Base-by-base conservation (phyloP, 1,140 invertebrate genomes). In the Listronotus oregonensis region DNA sequence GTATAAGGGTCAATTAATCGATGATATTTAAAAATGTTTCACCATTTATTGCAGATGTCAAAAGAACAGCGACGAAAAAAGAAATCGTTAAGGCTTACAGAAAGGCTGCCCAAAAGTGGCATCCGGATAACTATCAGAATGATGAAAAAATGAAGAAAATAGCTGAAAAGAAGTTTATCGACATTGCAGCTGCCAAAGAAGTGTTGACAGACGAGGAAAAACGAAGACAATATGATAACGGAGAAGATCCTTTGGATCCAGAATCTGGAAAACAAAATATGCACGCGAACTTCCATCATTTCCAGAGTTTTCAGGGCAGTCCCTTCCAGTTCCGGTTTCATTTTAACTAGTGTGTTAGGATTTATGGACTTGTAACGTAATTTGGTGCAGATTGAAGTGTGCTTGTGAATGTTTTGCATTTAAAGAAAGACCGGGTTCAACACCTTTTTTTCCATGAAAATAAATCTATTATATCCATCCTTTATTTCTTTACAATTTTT, bases 141-240 rank as follows among this genome's bases (percentile, higher is more conserved):
- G 91, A 95, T 54, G 92, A 95, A 71, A 87, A 89, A 69, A 79
- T 79, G 77, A 99, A 99, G 81, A 95, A 97, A 77, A 83, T 89
- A 32, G 97, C 98, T 0, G 93, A 99, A 79, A 97, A 97, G 78
- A 98, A 93, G 80, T 99, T 99, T 75, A 98, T 99, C 66, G 97
- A 99, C 78, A 96, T 99, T 74, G 97, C 97, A 11, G 94, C 96
- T 43, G 98, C 98, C 15, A 99, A 99, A 82, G 98, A 99, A 84
- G 97, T 96, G 32, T 82, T 91, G 2, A 90, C 90, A 15, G 89
- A 90, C 82, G 83, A 89, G 75, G 95, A 98, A 77, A 98, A 97
- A 81, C 84, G 96, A 67, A 85, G 88, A 64, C 93, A 94, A 78
- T 99, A 95, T 80, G 97, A 99, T 81, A 84, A 87, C 70, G 97